phyloP scores from a whole-genome alignment of 2,113 vertebrate species.

The Galbula dea region DNA sequence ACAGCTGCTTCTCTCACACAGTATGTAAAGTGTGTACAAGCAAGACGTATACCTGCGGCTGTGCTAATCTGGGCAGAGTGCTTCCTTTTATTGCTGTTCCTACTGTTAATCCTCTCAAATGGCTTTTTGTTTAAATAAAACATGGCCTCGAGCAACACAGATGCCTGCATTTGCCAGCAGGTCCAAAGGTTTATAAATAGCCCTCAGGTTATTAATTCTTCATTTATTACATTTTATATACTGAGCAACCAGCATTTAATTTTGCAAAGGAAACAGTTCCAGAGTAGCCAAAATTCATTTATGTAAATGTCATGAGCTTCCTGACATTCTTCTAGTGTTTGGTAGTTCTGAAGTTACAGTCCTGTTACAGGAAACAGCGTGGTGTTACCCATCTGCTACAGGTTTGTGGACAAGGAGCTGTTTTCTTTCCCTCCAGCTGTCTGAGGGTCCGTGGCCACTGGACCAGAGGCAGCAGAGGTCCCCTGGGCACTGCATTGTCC shows the following conservation, averaged over 20 bases:
- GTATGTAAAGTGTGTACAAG: background rate
- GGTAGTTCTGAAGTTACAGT: background rate
- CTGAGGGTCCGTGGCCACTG: background rate
- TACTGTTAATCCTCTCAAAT: conserved; percentile 43
- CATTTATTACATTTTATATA: conserved; percentile 27
- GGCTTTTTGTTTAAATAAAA: conserved; percentile 57
- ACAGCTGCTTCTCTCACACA: background rate
- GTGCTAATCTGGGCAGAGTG: background rate
- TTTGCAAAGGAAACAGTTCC: background rate
- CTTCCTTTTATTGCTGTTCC: conserved; percentile 12
- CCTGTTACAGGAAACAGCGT: background rate
- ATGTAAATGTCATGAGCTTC: background rate
- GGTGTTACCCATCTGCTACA: background rate
- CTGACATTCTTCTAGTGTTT: background rate
- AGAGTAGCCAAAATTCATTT: conserved; percentile 18
- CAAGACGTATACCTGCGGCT: background rate
- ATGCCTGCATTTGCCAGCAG: conserved; percentile 23
- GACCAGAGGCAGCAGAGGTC: background rate
- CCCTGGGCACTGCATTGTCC: background rate
- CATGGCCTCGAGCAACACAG: conserved; percentile 29
- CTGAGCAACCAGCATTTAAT: conserved; percentile 19
- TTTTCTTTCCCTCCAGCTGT: background rate
- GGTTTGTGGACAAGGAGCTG: background rate
- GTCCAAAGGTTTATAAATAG: conserved; percentile 49
- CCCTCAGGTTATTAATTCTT: conserved; percentile 62